Base-by-base conservation (phyloP, 2,113 vertebrate genomes). In the Dascyllus trimaculatus region DNA sequence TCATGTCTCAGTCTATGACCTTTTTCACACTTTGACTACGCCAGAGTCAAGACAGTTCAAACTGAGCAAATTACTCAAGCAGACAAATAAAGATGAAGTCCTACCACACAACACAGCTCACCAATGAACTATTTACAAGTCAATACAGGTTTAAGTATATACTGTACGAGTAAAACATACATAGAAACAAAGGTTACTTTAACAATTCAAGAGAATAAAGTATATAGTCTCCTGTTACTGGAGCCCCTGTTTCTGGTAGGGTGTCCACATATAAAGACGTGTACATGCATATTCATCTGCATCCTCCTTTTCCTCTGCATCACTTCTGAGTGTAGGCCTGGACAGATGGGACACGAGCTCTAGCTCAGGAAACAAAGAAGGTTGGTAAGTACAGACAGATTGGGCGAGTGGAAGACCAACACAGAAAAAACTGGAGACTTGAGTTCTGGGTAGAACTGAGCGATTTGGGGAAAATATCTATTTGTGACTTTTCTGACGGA, bases 21-120 rank as follows among this genome's bases (percentile, higher is more conserved):
- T 2, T 35, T 60, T 77, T 88, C 69, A 80, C 59, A 58, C 38
- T 70, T 70, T 84, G 71, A 81, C 25, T 45, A 61, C 22, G 68
- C 15, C n/a, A 15, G n/a, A 71, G 76, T 43, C 43, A 13, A 60
- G 40, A 10, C 32, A 19, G 71, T 56, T 68, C 75, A 64, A 26
- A 57, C 14, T 0, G 25, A 80, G 52, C 52, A 81, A 71, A 78
- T 60, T 21, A 67, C 62, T 38, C 60, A 75, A 21, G 48, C 13
- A 22, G 63, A 72, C 0, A 3, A 48, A 54, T 29, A 35, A 24
- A 45, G 60, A 73, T 22, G 22, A 51, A 25, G 11, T 57, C 49
- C 49, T 35, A 14, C 10, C 19, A 24, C 54, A 75, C 3, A 19
- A 45, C 62, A 62, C 18, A 67, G 35, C 25, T 73, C 52, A 29